Percentiles rank a stretch among this genome's conserved stretches.
Evolutionary conservation across 2,113 vertebrate genomes (phyloP).

Genomic region (Sardina pilchardus): DNA sequence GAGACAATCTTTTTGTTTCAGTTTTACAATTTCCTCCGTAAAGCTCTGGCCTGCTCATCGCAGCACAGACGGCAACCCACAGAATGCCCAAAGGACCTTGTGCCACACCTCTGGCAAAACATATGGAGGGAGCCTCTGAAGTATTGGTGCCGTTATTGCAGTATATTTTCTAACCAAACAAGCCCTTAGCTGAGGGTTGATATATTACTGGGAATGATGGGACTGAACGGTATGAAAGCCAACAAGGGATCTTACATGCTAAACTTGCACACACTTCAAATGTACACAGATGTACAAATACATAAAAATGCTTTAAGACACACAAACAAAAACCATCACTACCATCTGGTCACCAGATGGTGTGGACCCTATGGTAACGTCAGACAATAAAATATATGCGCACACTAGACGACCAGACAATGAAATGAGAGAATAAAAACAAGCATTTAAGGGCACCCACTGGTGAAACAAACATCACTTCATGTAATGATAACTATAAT

Average conservation of each 20-base stretch:
- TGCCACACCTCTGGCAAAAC: neutral
- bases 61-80: neutral
- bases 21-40: neutral
- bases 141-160: neutral
- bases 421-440: neutral
- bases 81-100: neutral
- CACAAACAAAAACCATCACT: neutral
- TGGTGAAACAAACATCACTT: neutral
- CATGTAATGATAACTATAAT: neutral
- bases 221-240: neutral
- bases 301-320: neutral
- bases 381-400: slow-evolving; percentile 17
- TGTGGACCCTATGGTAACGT: slow-evolving; percentile 14
- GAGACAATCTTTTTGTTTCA: neutral
- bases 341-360: slow-evolving; percentile 31
- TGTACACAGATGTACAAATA: neutral
- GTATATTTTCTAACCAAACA: neutral
- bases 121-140: neutral
- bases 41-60: neutral
- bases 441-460: neutral
- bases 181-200: neutral
- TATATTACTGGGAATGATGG: neutral
- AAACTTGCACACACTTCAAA: neutral
- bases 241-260: neutral
- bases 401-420: neutral